Conservation (phyloP, 2,888 invertebrate genomes). For the Hydraecia micacea region DNA sequence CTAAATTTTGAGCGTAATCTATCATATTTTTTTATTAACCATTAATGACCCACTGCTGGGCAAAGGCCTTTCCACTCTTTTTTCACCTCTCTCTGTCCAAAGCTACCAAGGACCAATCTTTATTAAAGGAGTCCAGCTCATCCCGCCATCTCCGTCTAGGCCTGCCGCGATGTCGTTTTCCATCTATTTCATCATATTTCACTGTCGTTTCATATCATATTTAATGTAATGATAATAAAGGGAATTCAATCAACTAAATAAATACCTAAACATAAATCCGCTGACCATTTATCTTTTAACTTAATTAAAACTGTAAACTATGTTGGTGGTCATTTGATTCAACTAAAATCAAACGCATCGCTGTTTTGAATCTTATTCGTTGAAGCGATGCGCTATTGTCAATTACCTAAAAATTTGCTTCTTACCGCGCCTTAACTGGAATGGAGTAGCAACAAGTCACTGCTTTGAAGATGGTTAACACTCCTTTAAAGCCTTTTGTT, state of each 20-base stretch:
- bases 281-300: not conserved
- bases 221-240: not conserved
- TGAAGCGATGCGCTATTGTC: not conserved
- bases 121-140: no score
- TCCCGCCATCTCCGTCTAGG: no score
- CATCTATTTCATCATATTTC: no score
- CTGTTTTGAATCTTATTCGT: not conserved
- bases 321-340: not conserved
- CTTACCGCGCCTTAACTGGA: not conserved
- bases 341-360: not conserved
- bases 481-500: slow-evolving; percentile 22
- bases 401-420: not conserved
- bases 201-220: no score
- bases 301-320: not conserved
- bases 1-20: no score
- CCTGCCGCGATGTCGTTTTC: no score
- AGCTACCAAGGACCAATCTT: no score
- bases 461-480: slow-evolving; percentile 20
- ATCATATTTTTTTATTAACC: no score
- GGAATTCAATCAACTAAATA: not conserved
- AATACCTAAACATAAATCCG: not conserved
- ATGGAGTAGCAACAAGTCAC: slow-evolving; percentile 25
- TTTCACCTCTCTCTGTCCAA: no score
- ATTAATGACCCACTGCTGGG: no score
- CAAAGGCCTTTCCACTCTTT: no score